Base-by-base conservation (phyloP, 2,888 invertebrate genomes). In the Philonicus albiceps region DNA sequence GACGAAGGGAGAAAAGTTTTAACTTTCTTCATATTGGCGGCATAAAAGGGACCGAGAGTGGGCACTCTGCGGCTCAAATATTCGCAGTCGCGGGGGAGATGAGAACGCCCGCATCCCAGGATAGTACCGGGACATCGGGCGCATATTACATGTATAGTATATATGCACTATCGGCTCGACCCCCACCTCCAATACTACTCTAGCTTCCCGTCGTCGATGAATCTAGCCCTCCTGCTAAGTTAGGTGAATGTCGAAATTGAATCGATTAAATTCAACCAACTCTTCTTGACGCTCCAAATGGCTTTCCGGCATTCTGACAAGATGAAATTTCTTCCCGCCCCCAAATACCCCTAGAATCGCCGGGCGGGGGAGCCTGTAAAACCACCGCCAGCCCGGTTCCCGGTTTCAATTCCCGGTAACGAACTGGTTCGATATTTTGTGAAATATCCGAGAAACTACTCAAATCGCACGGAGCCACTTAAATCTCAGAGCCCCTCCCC, bases 231-330 rank as follows among this genome's bases (percentile, higher is more conserved):
- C 64, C 37, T 4, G 30, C 78, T 43, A 78, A 49, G 22, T 40
- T 78, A 78, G 49, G 43, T 27, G 78, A 30, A 78, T 78, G 49
- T 27, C 30, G 49, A 78, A 78, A 78, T 78, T 78, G 49, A 78
- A 78, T 78, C 78, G 78, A 78, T 78, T 78, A 78, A 78, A 49
- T 78, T 49, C 78, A 78, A 78, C 78, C 78, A 78, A 30, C 37
- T 64, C 27, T 27, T 64, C 22, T 64, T 27, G 64, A 64, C 64
- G 64, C 64, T n/a, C 30, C 49, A 78, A 78, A 78, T 78, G 49
- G 78, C 30, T 78, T 78, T 22, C 49, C 78, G 27, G 30, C 30
- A 78, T 78, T 16, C 30, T 27, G 49, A 49, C 49, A 49, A 78
- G 43, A 43, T 49, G 78, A 78, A 49, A 78, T 78, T 43, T 78